Conservation (phyloP, 2,797 vertebrate genomes). For the Acropternis orthonyx region DNA sequence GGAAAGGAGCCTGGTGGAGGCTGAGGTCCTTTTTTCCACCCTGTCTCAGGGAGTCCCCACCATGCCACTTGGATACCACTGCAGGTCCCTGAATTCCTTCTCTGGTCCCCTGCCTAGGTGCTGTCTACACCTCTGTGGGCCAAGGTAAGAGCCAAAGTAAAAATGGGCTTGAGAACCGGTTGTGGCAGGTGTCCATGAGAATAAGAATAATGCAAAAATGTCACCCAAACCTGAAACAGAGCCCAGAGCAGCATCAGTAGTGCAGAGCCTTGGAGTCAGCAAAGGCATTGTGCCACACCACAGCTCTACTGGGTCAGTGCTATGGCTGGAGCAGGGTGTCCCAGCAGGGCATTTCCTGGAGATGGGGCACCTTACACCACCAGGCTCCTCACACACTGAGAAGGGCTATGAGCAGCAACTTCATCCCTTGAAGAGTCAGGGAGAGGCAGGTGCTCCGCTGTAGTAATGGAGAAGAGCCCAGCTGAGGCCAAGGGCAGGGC, state of each 20-base stretch:
- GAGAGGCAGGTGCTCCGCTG: neutral
- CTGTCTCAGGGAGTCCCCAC: neutral
- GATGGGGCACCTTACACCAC: neutral
- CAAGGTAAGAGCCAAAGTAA: neutral
- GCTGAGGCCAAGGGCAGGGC: rapidly evolving
- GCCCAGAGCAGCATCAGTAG: neutral
- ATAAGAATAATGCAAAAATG: rapidly evolving
- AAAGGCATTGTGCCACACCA: rapidly evolving
- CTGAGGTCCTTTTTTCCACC: neutral
- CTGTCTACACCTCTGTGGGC: neutral
- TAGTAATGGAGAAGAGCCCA: neutral
- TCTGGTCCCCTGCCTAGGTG: neutral
- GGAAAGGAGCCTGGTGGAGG: neutral
- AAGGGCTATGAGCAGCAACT: neutral
- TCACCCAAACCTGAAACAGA: neutral
- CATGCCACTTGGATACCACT: no score
- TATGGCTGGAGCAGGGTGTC: rapidly evolving
- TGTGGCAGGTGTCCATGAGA: neutral
- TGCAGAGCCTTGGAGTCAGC: neutral
- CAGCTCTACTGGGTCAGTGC: neutral
- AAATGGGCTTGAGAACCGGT: rapidly evolving
- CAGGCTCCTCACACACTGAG: neutral
- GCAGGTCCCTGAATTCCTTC: neutral
- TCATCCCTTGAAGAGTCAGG: neutral
- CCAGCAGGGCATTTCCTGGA: neutral